Conservation (phyloP, 2,797 vertebrate genomes). For the Platyrinchus mystaceus region DNA sequence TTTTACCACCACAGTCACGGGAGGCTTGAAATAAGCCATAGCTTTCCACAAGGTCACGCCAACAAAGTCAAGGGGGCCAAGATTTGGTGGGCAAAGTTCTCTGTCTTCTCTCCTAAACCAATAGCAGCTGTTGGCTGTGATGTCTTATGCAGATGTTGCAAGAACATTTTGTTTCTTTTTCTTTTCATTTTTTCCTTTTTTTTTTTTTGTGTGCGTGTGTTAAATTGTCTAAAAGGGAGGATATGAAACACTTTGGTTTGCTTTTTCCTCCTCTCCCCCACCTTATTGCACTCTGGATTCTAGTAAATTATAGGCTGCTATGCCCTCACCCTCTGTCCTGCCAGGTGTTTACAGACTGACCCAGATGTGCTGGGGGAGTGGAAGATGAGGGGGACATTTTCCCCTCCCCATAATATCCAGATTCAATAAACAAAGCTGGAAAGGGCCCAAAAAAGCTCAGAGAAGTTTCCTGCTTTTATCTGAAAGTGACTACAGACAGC, state of each 20-base stretch:
- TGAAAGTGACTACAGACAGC: conserved; percentile 54
- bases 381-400: conserved; percentile 56
- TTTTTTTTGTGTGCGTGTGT: conserved; percentile 9
- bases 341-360: conserved; percentile 64
- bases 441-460: conserved; percentile 60
- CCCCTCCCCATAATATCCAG: conserved; percentile 58
- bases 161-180: conserved; percentile 60
- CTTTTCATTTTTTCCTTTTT: conserved; percentile 12
- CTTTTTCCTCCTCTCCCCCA: conserved; percentile 60
- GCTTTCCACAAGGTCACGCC: conserved; percentile 66
- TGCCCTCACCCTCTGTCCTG: conserved; percentile 58
- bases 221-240: conserved; percentile 52
- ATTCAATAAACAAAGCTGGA: conserved; percentile 70
- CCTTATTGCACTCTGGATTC: conserved; percentile 72
- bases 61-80: conserved; percentile 70
- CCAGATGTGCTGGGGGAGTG: conserved; percentile 61
- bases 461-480: conserved; percentile 57
- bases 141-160: conserved; percentile 66
- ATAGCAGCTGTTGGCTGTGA: conserved; percentile 74
- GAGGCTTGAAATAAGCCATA: conserved; percentile 66
- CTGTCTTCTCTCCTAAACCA: conserved; percentile 70
- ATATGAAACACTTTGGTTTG: conserved; percentile 75
- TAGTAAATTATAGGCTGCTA: conserved; percentile 62
- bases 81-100: conserved; percentile 55
- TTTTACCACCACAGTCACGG: conserved; percentile 65